These are phyloP conservation scores for Catamblyrhynchus diadema DNA, from an alignment of 2,797 vertebrate species.

Conservation along the genomic window DNA sequence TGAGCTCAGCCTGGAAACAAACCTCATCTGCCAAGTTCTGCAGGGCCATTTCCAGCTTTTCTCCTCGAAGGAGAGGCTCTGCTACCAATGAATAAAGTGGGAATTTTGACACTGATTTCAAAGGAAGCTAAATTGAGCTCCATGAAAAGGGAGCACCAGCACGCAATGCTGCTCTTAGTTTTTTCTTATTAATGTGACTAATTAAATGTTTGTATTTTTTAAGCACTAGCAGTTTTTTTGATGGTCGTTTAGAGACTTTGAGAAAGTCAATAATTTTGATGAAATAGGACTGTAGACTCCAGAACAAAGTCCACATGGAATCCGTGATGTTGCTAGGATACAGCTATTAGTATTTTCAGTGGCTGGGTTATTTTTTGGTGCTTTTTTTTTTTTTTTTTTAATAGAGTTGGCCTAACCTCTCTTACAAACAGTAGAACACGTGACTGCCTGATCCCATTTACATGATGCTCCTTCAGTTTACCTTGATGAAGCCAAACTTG, in stretches of 20 bases:
- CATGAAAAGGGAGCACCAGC: neutral
- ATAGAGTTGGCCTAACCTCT: neutral
- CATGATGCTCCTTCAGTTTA: neutral
- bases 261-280: conserved; percentile 66
- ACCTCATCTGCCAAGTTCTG: neutral
- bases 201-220: conserved; percentile 69
- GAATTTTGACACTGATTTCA: conserved; percentile 25
- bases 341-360: conserved; percentile 68
- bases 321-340: conserved; percentile 66
- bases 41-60: neutral
- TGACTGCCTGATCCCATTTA: neutral
- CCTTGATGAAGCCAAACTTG: neutral
- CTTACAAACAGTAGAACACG: neutral
- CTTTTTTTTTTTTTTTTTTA: neutral
- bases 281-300: conserved; percentile 55
- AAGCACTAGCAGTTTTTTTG: conserved; percentile 53
- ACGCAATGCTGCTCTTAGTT: neutral
- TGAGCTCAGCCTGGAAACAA: neutral
- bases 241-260: conserved; percentile 61
- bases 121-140: conserved; percentile 11
- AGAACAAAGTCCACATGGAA: conserved; percentile 69
- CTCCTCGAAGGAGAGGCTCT: neutral
- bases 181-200: conserved; percentile 57
- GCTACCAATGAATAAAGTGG: neutral
- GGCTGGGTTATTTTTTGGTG: conserved; percentile 49